phyloP scores from a whole-genome alignment of 2,113 vertebrate species.

The Mellivora capensis region DNA sequence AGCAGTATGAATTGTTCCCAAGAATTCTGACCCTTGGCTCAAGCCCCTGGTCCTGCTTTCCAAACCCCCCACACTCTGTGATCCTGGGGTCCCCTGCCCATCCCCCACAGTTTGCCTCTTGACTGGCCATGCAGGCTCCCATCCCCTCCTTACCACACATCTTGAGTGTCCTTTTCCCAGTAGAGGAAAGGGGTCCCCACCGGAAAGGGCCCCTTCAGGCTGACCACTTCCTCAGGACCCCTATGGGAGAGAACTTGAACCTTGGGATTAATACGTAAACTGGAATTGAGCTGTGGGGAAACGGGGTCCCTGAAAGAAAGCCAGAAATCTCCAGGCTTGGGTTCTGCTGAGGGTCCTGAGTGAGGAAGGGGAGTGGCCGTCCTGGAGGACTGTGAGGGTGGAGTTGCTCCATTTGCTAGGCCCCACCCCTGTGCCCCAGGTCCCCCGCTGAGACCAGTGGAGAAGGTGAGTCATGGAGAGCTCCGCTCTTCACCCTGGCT shows the following conservation, averaged over 20 bases:
- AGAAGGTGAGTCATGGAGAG: not conserved
- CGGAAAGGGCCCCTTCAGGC: not conserved
- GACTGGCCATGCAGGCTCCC: not conserved
- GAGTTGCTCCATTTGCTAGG: not conserved
- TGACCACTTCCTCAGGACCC: no score
- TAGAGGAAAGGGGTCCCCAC: not conserved
- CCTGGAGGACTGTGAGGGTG: not conserved
- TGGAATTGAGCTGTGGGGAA: not conserved
- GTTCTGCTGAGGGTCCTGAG: not conserved
- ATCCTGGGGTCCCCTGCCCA: not conserved
- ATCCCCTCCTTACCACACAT: not conserved
- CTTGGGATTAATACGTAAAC: accelerated
- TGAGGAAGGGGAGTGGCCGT: not conserved
- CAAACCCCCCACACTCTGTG: not conserved
- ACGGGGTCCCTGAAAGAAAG: no score
- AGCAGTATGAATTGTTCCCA: no score
- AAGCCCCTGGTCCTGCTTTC: not conserved
- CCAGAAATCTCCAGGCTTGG: no score
- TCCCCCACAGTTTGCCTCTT: not conserved
- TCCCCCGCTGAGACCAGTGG: not conserved
- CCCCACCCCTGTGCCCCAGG: accelerated
- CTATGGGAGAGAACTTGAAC: not conserved
- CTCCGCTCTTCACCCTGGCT: not conserved
- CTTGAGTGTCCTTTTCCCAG: not conserved
- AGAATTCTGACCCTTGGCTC: accelerated